Evolutionary conservation across 2,888 invertebrate genomes (phyloP), one percentile per base, ranked within the genome.

Genomic region (Xanthostigma xanthostigma): DNA sequence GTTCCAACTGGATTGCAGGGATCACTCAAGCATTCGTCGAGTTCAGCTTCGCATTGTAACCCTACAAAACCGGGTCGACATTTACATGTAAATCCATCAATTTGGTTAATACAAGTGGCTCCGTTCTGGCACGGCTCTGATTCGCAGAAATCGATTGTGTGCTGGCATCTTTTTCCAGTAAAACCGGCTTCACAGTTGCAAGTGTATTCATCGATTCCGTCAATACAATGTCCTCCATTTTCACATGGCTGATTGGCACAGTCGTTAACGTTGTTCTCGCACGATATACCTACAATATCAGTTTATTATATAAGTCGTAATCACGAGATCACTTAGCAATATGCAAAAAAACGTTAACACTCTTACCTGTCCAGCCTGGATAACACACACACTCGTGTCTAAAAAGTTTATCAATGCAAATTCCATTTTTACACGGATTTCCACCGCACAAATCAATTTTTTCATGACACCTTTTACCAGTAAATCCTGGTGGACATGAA

Each of bases 171-270:
- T 63, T 90, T 89, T 41, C 95, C 95, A 2, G 93, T 92, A 61
- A 83, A 95, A 1, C 94, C 95, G n/a, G 89, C 79, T 62, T 93
- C 91, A 62, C 95, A 96, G 46, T 80, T 83, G 62, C 95, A 96
- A 36, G 78, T 78, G 58, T 79, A 93, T 46, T 84, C 90, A 58
- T 90, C 79, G 4, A 91, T 78, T 51, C 82, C 72, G 62, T 97
- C 96, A 34, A 85, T 78, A 64, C 98, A 98, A 54, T 84, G 83
- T 0, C 94, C 97, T 36, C 84, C 87, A 64, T 97, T 95, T 57
- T 84, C 78, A 61, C 98, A 98, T 0, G 96, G 95, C 53, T 81
- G 81, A 48, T 78, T 76, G 1, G 81, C 74, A 62, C 98, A 98
- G 62, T 94, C 92, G 61, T 97, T 90, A 42, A 91, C 84, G 60